Conservation (phyloP, 1,140 invertebrate genomes). For the Brachionus rubens region DNA sequence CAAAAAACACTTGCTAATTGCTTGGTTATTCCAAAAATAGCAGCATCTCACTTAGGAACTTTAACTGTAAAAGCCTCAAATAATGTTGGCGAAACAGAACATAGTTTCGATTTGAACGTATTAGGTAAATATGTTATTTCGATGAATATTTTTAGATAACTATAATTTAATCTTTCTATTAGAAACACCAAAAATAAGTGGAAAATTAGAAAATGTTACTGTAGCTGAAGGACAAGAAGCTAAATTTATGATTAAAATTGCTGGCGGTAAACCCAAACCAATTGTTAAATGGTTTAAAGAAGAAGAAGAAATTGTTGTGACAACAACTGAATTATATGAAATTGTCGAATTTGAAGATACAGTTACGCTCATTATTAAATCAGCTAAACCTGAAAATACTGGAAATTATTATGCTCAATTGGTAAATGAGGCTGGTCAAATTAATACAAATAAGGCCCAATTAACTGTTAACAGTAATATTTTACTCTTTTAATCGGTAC, state of each 20-base stretch:
- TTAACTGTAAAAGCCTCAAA: constrained; percentile 14
- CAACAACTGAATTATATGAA: constrained; percentile 8
- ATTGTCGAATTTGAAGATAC: constrained; percentile 22
- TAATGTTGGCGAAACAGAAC: background rate
- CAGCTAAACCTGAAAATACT: constrained; percentile 53
- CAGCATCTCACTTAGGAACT: background rate
- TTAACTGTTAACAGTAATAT: background rate
- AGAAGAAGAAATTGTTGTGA: background rate
- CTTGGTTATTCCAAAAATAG: constrained; percentile 6
- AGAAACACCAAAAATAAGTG: constrained; percentile 22
- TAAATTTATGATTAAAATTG: background rate
- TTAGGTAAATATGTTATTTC: constrained; percentile 49
- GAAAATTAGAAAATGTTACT: constrained; percentile 37
- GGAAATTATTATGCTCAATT: constrained; percentile 52
- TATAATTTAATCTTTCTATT: too few relatives aligned
- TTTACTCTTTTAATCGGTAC: background rate
- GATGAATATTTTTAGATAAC: too few relatives aligned
- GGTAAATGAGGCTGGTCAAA: background rate
- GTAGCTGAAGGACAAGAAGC: background rate
- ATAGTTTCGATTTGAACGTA: background rate
- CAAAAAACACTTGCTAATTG: too few relatives aligned
- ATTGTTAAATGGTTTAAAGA: constrained; percentile 40
- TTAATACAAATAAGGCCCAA: background rate
- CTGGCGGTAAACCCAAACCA: constrained; percentile 36
- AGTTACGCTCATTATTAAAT: constrained; percentile 37